Evolutionary conservation across 2,113 vertebrate genomes (phyloP).

Genomic region (Chloroceryle aenea): DNA sequence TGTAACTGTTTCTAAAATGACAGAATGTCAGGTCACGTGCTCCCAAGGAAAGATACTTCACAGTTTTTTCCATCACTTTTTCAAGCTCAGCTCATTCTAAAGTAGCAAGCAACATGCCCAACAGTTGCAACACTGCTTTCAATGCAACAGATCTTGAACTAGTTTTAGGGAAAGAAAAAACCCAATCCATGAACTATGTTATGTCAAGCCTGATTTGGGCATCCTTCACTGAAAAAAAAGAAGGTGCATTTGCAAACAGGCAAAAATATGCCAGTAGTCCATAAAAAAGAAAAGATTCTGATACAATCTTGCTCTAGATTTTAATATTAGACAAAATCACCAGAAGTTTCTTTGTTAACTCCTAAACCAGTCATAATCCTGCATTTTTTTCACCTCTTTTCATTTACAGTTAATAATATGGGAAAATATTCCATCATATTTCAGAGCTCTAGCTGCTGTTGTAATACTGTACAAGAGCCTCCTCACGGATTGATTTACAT

Average conservation of each 20-base stretch:
- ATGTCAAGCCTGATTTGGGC: background rate
- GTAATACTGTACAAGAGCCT: background rate
- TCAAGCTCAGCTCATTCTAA: background rate
- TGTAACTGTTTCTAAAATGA: background rate
- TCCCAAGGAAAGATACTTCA: background rate
- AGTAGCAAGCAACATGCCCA: background rate
- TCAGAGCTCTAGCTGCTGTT: background rate
- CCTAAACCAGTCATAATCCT: background rate
- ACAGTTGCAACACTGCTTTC: background rate
- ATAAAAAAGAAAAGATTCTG: background rate
- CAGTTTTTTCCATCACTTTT: background rate
- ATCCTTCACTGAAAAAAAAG: background rate
- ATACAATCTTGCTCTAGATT: background rate
- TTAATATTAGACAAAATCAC: background rate
- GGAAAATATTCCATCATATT: background rate
- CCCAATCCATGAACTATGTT: fast-evolving
- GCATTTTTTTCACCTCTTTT: background rate
- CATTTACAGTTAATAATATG: background rate
- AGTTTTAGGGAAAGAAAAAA: background rate
- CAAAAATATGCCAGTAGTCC: background rate
- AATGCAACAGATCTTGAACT: background rate
- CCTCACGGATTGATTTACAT: conserved; percentile 32
- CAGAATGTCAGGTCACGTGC: background rate
- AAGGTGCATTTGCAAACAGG: background rate
- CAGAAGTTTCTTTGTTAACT: background rate